phyloP scores from a whole-genome alignment of 2,888 invertebrate species.

The Actias luna region DNA sequence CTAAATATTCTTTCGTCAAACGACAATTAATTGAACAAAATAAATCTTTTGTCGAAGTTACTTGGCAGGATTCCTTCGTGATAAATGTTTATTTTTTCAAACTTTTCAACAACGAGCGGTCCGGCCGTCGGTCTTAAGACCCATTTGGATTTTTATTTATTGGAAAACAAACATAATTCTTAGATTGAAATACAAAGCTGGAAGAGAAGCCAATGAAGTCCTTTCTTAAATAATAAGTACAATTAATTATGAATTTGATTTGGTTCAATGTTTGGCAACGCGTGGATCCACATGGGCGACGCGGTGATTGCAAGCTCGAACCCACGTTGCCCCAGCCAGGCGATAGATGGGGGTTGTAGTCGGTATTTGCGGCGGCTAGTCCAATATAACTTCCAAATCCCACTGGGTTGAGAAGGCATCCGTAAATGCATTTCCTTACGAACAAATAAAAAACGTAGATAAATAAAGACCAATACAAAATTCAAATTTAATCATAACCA shows the following conservation, averaged over 20 bases:
- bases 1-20: constrained; percentile 27
- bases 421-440: too few species aligned
- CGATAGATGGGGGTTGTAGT: too few species aligned
- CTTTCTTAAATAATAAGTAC: not conserved
- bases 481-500: too few species aligned
- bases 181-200: constrained; percentile 15
- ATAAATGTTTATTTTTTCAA: constrained; percentile 26
- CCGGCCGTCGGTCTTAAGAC: constrained; percentile 13
- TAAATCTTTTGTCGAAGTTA: constrained; percentile 26
- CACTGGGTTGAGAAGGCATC: too few species aligned
- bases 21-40: constrained; percentile 31
- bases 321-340: too few species aligned
- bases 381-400: too few species aligned
- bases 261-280: too few species aligned
- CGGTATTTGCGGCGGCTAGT: too few species aligned
- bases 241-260: not conserved
- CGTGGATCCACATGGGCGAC: too few species aligned
- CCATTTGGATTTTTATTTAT: not conserved
- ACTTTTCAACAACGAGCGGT: constrained; percentile 19
- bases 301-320: too few species aligned
- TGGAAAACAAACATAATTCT: not conserved
- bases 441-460: too few species aligned
- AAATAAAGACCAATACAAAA: too few species aligned
- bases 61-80: constrained; percentile 21
- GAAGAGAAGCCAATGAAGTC: not conserved